Percentiles rank a stretch among this genome's conserved stretches.
phyloP scores from a whole-genome alignment of 2,113 vertebrate species.

The Dermatemys mawii region DNA sequence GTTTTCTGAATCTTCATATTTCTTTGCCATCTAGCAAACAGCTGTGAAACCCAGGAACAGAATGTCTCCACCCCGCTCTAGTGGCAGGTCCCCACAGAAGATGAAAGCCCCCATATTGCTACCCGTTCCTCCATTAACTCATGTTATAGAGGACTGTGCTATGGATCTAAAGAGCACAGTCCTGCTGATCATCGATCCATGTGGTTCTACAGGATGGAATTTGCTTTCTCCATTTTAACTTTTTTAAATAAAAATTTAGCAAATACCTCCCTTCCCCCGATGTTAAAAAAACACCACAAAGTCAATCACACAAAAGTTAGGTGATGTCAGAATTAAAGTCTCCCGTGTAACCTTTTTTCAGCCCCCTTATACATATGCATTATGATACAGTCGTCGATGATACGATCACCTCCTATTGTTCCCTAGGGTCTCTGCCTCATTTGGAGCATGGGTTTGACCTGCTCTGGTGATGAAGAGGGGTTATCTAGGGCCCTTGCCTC shows the following conservation, averaged over 20 bases:
- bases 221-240: background rate
- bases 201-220: background rate
- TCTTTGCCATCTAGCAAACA: background rate
- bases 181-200: background rate
- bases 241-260: background rate
- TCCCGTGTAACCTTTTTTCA: too few relatives aligned
- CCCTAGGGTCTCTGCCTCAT: too few relatives aligned
- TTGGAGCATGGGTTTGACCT: too few relatives aligned
- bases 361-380: too few relatives aligned
- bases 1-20: background rate
- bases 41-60: background rate
- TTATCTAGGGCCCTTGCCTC: too few relatives aligned
- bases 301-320: too few relatives aligned
- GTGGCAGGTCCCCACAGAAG: background rate
- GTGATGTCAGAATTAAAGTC: too few relatives aligned
- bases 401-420: too few relatives aligned
- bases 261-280: too few relatives aligned
- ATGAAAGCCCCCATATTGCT: background rate
- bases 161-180: background rate
- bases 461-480: too few relatives aligned
- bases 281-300: too few relatives aligned
- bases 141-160: background rate
- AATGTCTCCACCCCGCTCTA: background rate
- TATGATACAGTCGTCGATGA: too few relatives aligned
- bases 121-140: background rate